Evolutionary conservation across 1,140 invertebrate species (phyloP).

Genomic region (Drosophila virilis): DNA sequence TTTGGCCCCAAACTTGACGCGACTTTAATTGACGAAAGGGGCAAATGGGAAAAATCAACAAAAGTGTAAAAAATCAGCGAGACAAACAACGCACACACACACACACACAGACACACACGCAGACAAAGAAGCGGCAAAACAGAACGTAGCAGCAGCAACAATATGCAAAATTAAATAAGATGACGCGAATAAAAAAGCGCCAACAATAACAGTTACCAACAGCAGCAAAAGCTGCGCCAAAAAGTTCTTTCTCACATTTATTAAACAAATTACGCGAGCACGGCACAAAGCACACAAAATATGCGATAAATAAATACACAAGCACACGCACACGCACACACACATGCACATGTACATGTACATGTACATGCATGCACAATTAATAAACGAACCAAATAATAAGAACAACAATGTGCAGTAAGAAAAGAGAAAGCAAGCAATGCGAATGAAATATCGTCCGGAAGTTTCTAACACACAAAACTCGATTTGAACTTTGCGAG

Average conservation of each 20-base stretch:
- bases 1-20: constrained; percentile 60
- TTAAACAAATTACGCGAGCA: constrained; percentile 61
- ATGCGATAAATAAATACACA: constrained; percentile 54
- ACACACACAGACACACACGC: constrained; percentile 5
- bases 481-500: constrained; percentile 45
- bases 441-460: constrained; percentile 40
- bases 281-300: constrained; percentile 35
- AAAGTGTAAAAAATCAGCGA: constrained; percentile 62
- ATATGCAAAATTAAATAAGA: constrained; percentile 79
- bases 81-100: constrained; percentile 41
- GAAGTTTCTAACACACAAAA: constrained; percentile 51
- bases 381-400: constrained; percentile 39
- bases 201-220: constrained; percentile 47
- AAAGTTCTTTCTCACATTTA: constrained; percentile 70
- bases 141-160: constrained; percentile 46
- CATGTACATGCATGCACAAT: constrained; percentile 21
- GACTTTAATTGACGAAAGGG: constrained; percentile 65
- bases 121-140: constrained; percentile 25
- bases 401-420: constrained; percentile 29
- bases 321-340: background rate
- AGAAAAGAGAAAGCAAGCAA: constrained; percentile 49
- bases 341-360: background rate
- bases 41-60: constrained; percentile 55
- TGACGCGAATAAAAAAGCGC: constrained; percentile 62
- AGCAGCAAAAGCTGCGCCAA: constrained; percentile 20